Base-by-base conservation (phyloP, 1,140 invertebrate genomes). In the Palaemon carinicauda region DNA sequence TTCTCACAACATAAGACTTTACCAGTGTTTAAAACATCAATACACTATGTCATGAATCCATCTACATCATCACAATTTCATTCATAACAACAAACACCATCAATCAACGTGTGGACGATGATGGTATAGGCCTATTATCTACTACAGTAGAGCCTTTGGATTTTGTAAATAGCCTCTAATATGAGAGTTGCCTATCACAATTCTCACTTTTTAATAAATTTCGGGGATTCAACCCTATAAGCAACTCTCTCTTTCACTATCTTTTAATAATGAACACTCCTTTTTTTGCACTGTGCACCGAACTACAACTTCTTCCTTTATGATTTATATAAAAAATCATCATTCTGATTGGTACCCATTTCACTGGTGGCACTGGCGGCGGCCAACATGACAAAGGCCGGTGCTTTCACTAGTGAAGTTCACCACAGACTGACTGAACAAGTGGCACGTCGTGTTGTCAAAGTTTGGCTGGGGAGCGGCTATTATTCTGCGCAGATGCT, bases 361-460 rank as follows among this genome's bases (percentile, higher is more conserved):
- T 86, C 83, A 86, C 75, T 86, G 83, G 83, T 77, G 80, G 77
- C 41, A 41, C 41, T 41, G 41, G 41, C 73, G 53, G 60, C 83
- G 83, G 83, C 83, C 83, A 50, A 80, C 83, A 80, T 79, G 31
- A 74, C 73, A 52, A 80, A 69, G 83, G 78, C 83, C 83, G 31
- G 83, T 86, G 83, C 69, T 78, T 21, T 73, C 83, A 86, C 83
- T 86, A 51, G 54, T 65, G 74, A 86, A 80, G 77, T 86, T 86
- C 77, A 80, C 83, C 69, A 79, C 77, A 86, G 83, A 86, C 83
- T 86, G 83, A 86, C 83, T 86, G 83, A 86, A 86, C 83, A 86
- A 86, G 83, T 86, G 83, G 83, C 83, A 79, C 83, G 83, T 79
- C 83, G 77, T 86, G 83, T 86, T 86, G 83, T 86, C 83, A 86